Percentiles rank a stretch among this genome's conserved stretches.
Conservation (phyloP, 1,140 invertebrate species). For the Euura lappo region DNA sequence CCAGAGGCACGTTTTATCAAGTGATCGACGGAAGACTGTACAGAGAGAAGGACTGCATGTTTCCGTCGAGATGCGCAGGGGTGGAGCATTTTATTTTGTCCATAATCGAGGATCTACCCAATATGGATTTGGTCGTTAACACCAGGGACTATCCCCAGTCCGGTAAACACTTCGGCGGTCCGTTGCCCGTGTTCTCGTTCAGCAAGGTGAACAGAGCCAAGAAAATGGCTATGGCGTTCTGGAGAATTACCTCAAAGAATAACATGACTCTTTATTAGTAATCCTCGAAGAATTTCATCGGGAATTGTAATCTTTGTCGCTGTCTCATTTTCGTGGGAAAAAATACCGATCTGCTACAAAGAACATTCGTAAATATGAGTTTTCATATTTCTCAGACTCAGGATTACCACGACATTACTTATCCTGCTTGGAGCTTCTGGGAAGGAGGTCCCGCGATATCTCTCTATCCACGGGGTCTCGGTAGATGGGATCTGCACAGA, state of each 20-base stretch:
- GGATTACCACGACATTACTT: constrained; percentile 91
- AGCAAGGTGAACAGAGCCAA: constrained; percentile 75
- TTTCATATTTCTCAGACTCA: constrained; percentile 64
- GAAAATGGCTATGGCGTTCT: no score
- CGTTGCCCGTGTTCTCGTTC: constrained; percentile 89
- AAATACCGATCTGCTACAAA: no score
- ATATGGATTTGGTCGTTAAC: constrained; percentile 91
- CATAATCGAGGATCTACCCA: constrained; percentile 69
- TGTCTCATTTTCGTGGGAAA: no score
- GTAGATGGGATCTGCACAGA: constrained; percentile 88
- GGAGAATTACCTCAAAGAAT: no score
- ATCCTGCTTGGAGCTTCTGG: constrained; percentile 98
- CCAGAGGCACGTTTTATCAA: constrained; percentile 83
- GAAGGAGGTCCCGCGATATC: constrained; percentile 95
- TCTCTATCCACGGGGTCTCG: constrained; percentile 90
- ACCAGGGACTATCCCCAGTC: constrained; percentile 93
- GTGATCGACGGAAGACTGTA: constrained; percentile 83
- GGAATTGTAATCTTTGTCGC: no score
- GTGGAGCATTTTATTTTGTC: constrained; percentile 87
- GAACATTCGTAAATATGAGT: background rate
- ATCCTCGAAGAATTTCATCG: no score
- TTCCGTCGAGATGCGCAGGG: constrained; percentile 88
- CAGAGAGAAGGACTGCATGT: constrained; percentile 85
- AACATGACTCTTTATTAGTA: no score
- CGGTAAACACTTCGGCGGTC: constrained; percentile 66